Evolutionary conservation across 2,797 vertebrate genomes (phyloP).

Genomic region (Tympanoctomys barrerae): DNA sequence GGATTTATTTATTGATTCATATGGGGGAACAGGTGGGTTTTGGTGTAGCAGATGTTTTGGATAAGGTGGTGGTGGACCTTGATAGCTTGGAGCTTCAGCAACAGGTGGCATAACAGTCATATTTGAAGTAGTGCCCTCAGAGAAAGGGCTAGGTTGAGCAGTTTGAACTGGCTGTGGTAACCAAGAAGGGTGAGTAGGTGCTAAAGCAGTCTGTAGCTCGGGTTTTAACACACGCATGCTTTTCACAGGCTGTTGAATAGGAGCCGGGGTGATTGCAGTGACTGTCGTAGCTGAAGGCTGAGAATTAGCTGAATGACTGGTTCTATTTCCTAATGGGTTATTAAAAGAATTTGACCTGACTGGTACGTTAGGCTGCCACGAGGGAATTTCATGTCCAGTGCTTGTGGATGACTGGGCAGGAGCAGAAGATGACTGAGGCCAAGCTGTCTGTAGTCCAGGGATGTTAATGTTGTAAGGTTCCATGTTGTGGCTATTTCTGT

Average conservation of each 20-base stretch:
- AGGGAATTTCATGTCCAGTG: slow-evolving; percentile 92
- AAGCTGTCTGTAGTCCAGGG: slow-evolving; percentile 90
- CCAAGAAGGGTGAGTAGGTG: slow-evolving; percentile 97
- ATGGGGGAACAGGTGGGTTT: slow-evolving; percentile 88
- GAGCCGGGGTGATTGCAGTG: slow-evolving; percentile 97
- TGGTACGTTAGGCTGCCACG: slow-evolving; percentile 92
- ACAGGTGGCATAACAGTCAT: slow-evolving; percentile 89
- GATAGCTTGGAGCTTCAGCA: slow-evolving; percentile 95
- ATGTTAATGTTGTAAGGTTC: slow-evolving; percentile 93
- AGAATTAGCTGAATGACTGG: slow-evolving; percentile 90
- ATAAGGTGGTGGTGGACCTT: slow-evolving; percentile 97
- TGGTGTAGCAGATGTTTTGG: slow-evolving; percentile 96
- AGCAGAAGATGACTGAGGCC: slow-evolving; percentile 91
- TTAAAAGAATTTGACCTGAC: slow-evolving; percentile 97
- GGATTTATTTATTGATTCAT: slow-evolving; percentile 89
- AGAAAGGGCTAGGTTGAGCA: slow-evolving; percentile 89
- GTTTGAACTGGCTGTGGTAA: slow-evolving; percentile 91
- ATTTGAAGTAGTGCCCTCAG: slow-evolving; percentile 89
- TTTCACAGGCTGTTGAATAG: slow-evolving; percentile 97
- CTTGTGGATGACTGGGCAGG: slow-evolving; percentile 90
- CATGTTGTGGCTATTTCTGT: slow-evolving; percentile 96
- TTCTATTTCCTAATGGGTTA: slow-evolving; percentile 91
- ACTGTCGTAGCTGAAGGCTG: slow-evolving; percentile 97
- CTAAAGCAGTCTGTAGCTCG: slow-evolving; percentile 96
- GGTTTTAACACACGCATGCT: slow-evolving; percentile 97